A percentile compares a stretch with the other conserved stretches of the same genome.
phyloP scores from a whole-genome alignment of 2,797 vertebrate genomes.

The Echeneis naucrates region DNA sequence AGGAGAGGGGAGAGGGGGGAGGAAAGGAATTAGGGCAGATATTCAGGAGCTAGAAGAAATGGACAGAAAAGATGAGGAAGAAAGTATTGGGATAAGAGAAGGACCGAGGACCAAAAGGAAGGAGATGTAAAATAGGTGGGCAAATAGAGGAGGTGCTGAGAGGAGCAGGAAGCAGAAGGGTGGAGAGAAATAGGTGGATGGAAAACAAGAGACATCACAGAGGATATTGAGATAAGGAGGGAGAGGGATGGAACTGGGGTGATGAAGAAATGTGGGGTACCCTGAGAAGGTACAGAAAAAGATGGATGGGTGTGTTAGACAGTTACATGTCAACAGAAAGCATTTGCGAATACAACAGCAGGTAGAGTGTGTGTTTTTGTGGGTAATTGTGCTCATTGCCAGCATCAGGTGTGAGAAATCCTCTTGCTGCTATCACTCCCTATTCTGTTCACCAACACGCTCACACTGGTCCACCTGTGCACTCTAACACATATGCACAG shows the following conservation, averaged over 20 bases:
- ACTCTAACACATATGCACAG: not conserved
- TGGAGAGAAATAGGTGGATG: not conserved
- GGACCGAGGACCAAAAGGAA: constrained; percentile 4
- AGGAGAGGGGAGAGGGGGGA: constrained; percentile 28
- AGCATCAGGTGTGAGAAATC: constrained; percentile 72
- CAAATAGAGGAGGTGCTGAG: not conserved
- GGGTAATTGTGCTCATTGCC: constrained; percentile 49
- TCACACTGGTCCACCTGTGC: constrained; percentile 25
- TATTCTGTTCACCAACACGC: constrained; percentile 26
- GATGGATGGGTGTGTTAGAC: constrained; percentile 44
- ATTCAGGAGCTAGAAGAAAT: constrained; percentile 24
- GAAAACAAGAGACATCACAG: constrained; percentile 11
- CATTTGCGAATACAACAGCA: constrained; percentile 43
- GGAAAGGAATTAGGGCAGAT: constrained; percentile 51
- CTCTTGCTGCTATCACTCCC: constrained; percentile 25
- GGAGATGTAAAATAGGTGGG: not conserved
- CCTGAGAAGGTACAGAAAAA: constrained; percentile 26
- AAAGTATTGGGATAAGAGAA: constrained; percentile 7
- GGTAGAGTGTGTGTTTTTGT: constrained; percentile 17
- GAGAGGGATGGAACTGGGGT: constrained; percentile 27
- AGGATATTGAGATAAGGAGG: constrained; percentile 20
- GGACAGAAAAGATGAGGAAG: constrained; percentile 9
- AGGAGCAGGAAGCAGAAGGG: not conserved
- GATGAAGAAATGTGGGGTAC: constrained; percentile 45
- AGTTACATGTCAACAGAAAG: constrained; percentile 65